Evolutionary conservation across 2,113 vertebrate species (phyloP).

Genomic region (Canis aureus): DNA sequence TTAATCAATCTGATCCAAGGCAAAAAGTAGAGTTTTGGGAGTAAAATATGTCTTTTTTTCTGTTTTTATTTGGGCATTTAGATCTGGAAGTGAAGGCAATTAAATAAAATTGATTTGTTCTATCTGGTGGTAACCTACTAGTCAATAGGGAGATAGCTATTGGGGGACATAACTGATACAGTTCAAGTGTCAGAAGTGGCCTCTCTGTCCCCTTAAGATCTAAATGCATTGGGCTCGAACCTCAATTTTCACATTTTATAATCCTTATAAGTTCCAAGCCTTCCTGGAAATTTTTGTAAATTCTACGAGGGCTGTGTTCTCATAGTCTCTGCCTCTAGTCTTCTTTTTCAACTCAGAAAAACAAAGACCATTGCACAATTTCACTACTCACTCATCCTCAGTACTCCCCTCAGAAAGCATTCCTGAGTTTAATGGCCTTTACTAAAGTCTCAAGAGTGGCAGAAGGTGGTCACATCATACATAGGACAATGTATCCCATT

Average conservation of each 20-base stretch:
- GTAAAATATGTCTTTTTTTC: neutral
- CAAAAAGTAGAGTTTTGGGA: constrained; percentile 4
- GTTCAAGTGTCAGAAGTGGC: neutral
- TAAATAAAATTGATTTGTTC: neutral
- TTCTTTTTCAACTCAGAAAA: neutral
- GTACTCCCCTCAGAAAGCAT: neutral
- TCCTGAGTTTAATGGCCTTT: neutral
- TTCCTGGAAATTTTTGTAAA: neutral
- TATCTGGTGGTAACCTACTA: neutral
- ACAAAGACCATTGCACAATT: neutral
- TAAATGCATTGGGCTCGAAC: neutral
- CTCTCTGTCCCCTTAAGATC: neutral
- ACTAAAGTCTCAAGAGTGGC: neutral
- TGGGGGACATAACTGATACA: neutral
- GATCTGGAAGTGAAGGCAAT: constrained; percentile 11
- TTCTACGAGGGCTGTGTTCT: neutral
- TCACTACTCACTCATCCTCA: neutral
- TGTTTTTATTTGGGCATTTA: constrained; percentile 37
- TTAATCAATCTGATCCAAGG: constrained; percentile 9
- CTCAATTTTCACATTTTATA: neutral
- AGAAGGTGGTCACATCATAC: neutral
- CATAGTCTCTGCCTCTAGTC: neutral
- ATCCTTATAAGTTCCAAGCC: neutral
- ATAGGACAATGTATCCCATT: neutral
- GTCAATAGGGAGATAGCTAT: neutral